Percentiles rank a stretch among this genome's conserved stretches.
These are phyloP conservation scores for Urocitellus parryii DNA, from an alignment of 2,113 vertebrate species.

Conservation along the genomic window DNA sequence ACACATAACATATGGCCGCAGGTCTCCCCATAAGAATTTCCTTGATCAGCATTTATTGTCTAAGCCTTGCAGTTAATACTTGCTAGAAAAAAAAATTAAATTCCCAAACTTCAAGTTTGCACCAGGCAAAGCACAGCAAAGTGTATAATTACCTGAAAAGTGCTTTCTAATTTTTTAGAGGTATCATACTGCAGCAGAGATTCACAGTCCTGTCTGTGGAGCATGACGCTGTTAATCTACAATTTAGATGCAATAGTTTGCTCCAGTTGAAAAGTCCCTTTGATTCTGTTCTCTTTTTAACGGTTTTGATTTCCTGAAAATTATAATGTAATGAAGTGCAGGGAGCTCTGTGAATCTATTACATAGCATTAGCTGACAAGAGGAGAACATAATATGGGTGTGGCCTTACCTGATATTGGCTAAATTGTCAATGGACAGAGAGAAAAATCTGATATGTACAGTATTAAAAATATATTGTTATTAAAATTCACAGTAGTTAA, in stretches of 20 bases:
- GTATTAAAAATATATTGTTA: not conserved
- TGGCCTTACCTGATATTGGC: not conserved
- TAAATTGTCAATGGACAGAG: not conserved
- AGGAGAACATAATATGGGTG: constrained; percentile 29
- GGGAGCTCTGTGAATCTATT: constrained; percentile 75
- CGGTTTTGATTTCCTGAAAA: constrained; percentile 73
- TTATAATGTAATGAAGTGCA: constrained; percentile 56
- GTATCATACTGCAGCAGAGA: constrained; percentile 72
- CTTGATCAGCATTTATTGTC: constrained; percentile 74
- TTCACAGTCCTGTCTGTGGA: constrained; percentile 75
- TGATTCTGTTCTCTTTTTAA: constrained; percentile 73
- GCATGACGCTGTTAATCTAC: constrained; percentile 79
- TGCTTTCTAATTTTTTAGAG: constrained; percentile 33
- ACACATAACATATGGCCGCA: not conserved
- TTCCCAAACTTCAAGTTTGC: constrained; percentile 70
- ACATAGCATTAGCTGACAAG: constrained; percentile 72
- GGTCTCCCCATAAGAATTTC: not conserved
- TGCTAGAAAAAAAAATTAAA: constrained; percentile 65
- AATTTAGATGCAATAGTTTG: constrained; percentile 84
- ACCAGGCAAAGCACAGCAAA: constrained; percentile 84
- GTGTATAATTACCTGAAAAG: constrained; percentile 81
- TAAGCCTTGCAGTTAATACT: constrained; percentile 72
- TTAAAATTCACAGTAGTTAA: too few relatives aligned
- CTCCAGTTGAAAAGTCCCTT: constrained; percentile 76
- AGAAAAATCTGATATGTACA: not conserved